Evolutionary conservation across 37 sponge, comb jelly and placozoan species (phyloP).

Genomic region (Beroe forskalii): DNA sequence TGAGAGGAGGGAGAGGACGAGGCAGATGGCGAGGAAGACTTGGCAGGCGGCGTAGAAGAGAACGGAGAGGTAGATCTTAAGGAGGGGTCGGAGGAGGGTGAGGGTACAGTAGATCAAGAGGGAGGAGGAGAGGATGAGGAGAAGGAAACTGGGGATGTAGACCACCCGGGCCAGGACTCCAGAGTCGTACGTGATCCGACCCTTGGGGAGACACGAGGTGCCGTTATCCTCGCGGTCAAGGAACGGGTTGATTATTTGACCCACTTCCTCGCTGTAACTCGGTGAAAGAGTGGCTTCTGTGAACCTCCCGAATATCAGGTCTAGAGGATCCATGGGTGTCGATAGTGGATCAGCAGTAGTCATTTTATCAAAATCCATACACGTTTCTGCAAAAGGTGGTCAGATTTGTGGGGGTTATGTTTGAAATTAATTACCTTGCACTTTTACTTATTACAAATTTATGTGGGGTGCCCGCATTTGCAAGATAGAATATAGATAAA

Average conservation of each 20-base stretch:
- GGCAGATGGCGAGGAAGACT: background rate
- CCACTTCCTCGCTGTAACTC: background rate
- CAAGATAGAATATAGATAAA: too few relatives aligned
- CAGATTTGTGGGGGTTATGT: too few relatives aligned
- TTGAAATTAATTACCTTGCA: too few relatives aligned
- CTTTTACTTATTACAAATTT: too few relatives aligned
- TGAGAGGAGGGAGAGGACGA: constrained; percentile 57
- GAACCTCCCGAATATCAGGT: background rate
- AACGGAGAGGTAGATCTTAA: constrained; percentile 20
- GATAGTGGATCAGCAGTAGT: background rate
- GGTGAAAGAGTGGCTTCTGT: background rate
- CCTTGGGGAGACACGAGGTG: background rate
- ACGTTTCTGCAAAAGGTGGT: too few relatives aligned
- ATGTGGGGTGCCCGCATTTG: too few relatives aligned
- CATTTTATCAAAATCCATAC: too few relatives aligned
- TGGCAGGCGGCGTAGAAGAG: constrained; percentile 3
- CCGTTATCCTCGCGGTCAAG: background rate
- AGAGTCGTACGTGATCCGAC: background rate
- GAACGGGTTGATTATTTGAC: constrained; percentile 14
- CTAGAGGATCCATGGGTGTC: background rate
- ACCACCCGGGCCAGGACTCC: background rate
- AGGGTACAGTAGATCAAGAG: constrained; percentile 19
- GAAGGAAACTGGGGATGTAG: constrained; percentile 23
- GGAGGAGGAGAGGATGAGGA: background rate
- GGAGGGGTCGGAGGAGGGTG: constrained; percentile 57